Evolutionary conservation across 2,113 vertebrate species (phyloP), one percentile per base, ranked within the genome.

Genomic region (Cyprinodon brontotheroides): DNA sequence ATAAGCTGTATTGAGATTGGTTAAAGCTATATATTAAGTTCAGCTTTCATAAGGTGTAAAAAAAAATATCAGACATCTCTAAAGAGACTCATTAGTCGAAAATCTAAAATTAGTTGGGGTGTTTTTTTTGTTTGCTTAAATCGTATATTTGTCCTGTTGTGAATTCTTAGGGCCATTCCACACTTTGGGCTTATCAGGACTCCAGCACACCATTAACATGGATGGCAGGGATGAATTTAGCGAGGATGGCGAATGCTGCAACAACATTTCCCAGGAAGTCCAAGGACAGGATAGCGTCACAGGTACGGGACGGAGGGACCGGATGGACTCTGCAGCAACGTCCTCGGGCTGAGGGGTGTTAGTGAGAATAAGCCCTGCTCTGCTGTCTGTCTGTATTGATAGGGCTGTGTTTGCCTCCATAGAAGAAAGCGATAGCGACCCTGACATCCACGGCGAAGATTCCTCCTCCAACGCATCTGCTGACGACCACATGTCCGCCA

Each of bases 401-500:
- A 91, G 90, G 89, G 86, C 81, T 91, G 86, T 91, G 90, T 93
- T 92, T 93, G 85, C 89, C 82, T 87, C 86, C 85, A 76, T 92
- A 95, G 94, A 95, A 83, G 94, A 95, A 74, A 94, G 94, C 5
- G 94, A 95, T 86, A 95, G 94, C 63, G 94, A 95, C 77, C 91
- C 76, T 8, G 94, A 95, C 86, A 93, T 93, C 90, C 92, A 89
- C 80, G 91, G 91, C 1, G 93, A 93, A 84, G 94, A 95, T 89
- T 92, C 92, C n/a, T 92, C 91, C 69, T 95, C 94, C 70, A 93
- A 93, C 90, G 86, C 91, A 68, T 95, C 94, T 0, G 87, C 83
- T 3, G 94, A 95, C 77, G 94, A 95, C 92, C 92, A 89, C 86
- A 94, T 95, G 94, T 88, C 78, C 79, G 87, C 91, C 85, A 94